Evolutionary conservation across 1,140 invertebrate species (phyloP).

Genomic region (Drosophila obscura): DNA sequence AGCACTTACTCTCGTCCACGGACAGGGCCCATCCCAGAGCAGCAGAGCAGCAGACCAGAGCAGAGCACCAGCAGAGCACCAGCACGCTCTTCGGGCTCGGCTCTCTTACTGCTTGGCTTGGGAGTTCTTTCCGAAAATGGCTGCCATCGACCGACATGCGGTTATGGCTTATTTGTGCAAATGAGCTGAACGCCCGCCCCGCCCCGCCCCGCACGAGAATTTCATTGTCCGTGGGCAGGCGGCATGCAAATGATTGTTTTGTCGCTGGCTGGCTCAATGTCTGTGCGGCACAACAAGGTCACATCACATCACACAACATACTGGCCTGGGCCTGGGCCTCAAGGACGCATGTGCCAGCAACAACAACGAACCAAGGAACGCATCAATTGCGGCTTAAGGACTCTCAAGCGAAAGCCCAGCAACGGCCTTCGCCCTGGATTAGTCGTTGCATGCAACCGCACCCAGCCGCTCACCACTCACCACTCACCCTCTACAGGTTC

Average conservation of each 20-base stretch:
- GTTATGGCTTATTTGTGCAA: conserved; percentile 81
- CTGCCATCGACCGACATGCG: conserved; percentile 50
- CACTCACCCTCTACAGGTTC: too few relatives aligned
- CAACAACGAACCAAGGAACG: conserved; percentile 18
- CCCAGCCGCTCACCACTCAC: too few relatives aligned
- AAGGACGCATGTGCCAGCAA: conserved; percentile 22
- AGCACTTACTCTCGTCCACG: conserved; percentile 42
- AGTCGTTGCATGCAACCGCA: conserved; percentile 8
- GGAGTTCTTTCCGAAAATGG: conserved; percentile 48
- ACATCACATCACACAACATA: conserved; percentile 15
- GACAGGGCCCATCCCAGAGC: not conserved
- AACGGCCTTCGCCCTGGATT: conserved; percentile 25
- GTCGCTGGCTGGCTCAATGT: conserved; percentile 47
- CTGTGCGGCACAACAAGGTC: conserved; percentile 51
- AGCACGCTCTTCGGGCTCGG: conserved; percentile 6
- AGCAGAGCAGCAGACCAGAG: too few relatives aligned
- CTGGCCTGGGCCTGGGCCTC: conserved; percentile 1
- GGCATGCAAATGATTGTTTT: conserved; percentile 74
- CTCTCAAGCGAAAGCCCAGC: conserved; percentile 54
- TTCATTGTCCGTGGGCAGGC: conserved; percentile 65
- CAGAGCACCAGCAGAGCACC: not conserved
- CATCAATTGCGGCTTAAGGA: conserved; percentile 45
- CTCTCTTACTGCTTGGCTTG: conserved; percentile 5
- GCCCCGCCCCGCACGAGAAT: not conserved
- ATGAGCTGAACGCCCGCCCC: conserved; percentile 50